Percentiles rank a stretch among this genome's conserved stretches.
phyloP scores from a whole-genome alignment of 2,888 invertebrate genomes.

The Sialis lutaria region DNA sequence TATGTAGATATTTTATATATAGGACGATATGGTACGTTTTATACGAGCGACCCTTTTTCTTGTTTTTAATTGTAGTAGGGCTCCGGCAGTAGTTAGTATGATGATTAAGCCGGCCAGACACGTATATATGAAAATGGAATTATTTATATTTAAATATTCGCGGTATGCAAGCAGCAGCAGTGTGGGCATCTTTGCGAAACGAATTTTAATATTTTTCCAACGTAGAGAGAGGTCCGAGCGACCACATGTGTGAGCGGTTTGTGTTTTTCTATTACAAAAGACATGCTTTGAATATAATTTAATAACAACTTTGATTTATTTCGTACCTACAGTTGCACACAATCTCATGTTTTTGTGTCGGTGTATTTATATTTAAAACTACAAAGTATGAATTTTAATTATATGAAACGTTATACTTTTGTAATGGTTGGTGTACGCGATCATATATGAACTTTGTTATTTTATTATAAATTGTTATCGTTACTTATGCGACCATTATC shows the following conservation, averaged over 20 bases:
- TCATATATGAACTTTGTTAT: too few species aligned
- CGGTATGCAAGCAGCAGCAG: conserved; percentile 8
- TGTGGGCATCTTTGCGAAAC: conserved; percentile 25
- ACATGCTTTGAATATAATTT: conserved; percentile 6
- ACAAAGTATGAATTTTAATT: too few species aligned
- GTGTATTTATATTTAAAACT: too few species aligned
- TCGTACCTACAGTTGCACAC: background rate
- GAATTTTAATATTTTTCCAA: conserved; percentile 19
- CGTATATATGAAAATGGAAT: conserved; percentile 7
- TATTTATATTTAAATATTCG: conserved; percentile 7
- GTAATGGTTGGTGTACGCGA: too few species aligned
- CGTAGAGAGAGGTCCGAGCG: background rate
- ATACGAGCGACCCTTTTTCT: conserved; percentile 1
- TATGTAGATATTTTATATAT: too few species aligned
- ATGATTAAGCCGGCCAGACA: conserved; percentile 7
- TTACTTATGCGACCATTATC: too few species aligned
- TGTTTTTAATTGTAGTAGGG: conserved; percentile 1
- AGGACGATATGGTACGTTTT: too few species aligned
- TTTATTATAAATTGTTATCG: too few species aligned
- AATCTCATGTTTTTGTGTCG: too few species aligned
- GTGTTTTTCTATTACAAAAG: conserved; percentile 1
- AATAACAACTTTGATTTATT: conserved; percentile 7
- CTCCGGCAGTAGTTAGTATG: conserved; percentile 1
- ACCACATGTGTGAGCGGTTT: too few species aligned
- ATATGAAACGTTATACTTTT: too few species aligned